Evolutionary conservation across 2,113 vertebrate genomes (phyloP).

Genomic region (Meriones unguiculatus): DNA sequence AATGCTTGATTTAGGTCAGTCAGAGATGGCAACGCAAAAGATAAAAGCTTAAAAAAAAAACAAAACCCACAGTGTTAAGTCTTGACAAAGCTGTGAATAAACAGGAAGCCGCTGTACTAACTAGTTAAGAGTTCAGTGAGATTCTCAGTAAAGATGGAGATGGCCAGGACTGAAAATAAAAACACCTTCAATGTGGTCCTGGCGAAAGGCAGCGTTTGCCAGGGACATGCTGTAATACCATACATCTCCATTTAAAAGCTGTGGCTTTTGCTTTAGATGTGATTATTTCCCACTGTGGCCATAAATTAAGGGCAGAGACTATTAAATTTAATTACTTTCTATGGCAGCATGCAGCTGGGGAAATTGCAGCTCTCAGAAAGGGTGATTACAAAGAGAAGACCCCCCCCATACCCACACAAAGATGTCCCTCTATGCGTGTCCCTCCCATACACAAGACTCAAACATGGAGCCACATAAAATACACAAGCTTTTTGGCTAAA

Average conservation of each 20-base stretch:
- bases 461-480: background rate
- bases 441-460: background rate
- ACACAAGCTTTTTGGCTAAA: background rate
- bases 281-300: conserved; percentile 46
- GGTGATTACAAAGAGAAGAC: background rate
- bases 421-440: background rate
- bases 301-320: conserved; percentile 48
- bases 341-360: conserved; percentile 55
- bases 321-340: conserved; percentile 70
- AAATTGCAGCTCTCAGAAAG: conserved; percentile 16
- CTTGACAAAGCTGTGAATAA: background rate
- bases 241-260: conserved; percentile 47
- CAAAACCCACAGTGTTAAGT: rapidly evolving
- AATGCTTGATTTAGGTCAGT: conserved; percentile 20
- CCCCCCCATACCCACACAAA: background rate
- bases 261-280: conserved; percentile 59
- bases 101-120: background rate
- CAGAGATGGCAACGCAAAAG: background rate
- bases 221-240: background rate
- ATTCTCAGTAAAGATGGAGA: background rate
- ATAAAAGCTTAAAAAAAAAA: background rate
- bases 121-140: background rate
- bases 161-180: background rate
- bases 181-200: background rate
- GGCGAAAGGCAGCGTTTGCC: background rate